A percentile compares a stretch with the other conserved stretches of the same genome.
phyloP scores from a whole-genome alignment of 2,888 invertebrate species.

The Stenolophus ochropezus region DNA sequence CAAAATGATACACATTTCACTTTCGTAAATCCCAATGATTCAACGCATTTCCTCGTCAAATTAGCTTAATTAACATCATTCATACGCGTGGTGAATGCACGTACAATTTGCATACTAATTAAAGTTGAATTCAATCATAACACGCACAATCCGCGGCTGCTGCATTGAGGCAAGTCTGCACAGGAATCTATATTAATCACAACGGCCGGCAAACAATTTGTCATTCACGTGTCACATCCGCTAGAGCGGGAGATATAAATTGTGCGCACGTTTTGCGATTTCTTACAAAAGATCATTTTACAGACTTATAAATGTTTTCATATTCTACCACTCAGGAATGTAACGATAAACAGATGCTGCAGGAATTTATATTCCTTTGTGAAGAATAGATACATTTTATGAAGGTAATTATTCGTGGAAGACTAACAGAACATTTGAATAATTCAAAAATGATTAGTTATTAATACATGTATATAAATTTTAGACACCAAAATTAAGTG shows the following conservation, averaged over 20 bases:
- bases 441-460: too few relatives aligned
- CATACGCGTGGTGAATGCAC: not conserved
- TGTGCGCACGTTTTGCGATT: constrained; percentile 44
- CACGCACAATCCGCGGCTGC: constrained; percentile 26
- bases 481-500: too few relatives aligned
- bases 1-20: not conserved
- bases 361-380: constrained; percentile 30
- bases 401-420: not conserved
- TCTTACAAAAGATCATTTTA: constrained; percentile 50
- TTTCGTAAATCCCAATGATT: constrained; percentile 16
- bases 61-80: constrained; percentile 22
- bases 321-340: constrained; percentile 29
- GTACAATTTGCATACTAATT: constrained; percentile 32
- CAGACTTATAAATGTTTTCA: constrained; percentile 28
- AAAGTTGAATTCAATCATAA: constrained; percentile 33
- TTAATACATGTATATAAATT: too few relatives aligned
- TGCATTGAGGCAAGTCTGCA: constrained; percentile 18
- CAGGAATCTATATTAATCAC: constrained; percentile 59
- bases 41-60: constrained; percentile 9
- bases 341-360: constrained; percentile 3
- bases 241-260: constrained; percentile 33
- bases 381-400: not conserved
- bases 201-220: constrained; percentile 53
- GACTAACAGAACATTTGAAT: not conserved
- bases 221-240: constrained; percentile 52